Evolutionary conservation across 2,797 vertebrate species (phyloP).

Genomic region (Pseudochromis fuscus): DNA sequence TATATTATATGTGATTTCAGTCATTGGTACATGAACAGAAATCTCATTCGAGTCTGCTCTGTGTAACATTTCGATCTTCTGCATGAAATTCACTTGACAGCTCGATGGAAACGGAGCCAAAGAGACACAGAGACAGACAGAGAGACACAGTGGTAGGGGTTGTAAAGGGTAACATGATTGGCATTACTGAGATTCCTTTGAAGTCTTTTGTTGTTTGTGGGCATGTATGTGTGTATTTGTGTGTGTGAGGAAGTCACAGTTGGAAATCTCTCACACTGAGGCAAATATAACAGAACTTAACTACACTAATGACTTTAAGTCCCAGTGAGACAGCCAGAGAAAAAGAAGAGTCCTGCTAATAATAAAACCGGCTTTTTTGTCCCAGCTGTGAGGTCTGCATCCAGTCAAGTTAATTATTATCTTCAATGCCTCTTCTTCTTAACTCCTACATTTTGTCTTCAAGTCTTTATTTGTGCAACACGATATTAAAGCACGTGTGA

Average conservation of each 20-base stretch:
- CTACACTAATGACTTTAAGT: conserved; percentile 36
- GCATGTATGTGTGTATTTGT: conserved; percentile 2
- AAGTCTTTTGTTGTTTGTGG: conserved; percentile 49
- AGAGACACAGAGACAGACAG: conserved; percentile 30
- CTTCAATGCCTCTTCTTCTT: conserved; percentile 12
- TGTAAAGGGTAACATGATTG: conserved; percentile 43
- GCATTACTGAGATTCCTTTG: conserved; percentile 71
- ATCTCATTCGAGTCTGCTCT: conserved; percentile 12
- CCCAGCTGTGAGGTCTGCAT: too few species aligned
- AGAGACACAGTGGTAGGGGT: conserved; percentile 31
- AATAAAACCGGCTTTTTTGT: background rate
- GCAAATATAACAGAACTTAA: conserved; percentile 50
- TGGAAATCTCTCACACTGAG: conserved; percentile 39
- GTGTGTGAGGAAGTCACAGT: conserved; percentile 37
- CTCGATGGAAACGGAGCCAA: conserved; percentile 38
- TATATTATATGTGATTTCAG: too few species aligned
- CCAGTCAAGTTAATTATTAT: background rate
- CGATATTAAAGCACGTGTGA: background rate
- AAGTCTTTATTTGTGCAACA: background rate
- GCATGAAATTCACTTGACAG: conserved; percentile 54
- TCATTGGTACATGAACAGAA: background rate
- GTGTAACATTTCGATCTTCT: conserved; percentile 25
- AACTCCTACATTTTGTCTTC: background rate
- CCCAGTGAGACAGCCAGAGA: conserved; percentile 13
- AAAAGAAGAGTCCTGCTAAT: background rate